Evolutionary conservation across 2,888 invertebrate genomes (phyloP).

Genomic region (Crepidodera aurea): DNA sequence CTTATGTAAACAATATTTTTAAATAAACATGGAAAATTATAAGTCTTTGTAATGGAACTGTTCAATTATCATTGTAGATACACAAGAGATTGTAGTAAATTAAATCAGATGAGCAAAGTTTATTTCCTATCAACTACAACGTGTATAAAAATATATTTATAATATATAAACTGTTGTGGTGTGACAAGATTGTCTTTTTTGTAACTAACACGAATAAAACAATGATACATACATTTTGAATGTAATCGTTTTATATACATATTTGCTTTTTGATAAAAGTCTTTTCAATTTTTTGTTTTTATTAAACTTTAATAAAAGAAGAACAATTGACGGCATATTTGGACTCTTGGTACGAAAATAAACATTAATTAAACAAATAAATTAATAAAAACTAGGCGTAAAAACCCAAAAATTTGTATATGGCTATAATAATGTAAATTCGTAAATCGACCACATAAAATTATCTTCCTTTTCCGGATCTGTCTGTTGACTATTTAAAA

Average conservation of each 20-base stretch:
- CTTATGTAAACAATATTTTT: neutral
- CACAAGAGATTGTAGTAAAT: no score
- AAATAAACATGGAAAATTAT: neutral
- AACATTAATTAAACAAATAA: neutral
- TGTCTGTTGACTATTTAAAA: no score
- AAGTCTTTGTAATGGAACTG: no score
- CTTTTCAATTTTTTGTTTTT: neutral
- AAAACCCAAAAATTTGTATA: no score
- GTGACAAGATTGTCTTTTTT: neutral
- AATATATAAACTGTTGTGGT: no score
- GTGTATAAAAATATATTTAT: no score
- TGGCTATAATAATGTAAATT: no score
- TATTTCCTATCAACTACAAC: neutral
- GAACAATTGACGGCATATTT: neutral
- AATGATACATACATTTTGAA: constrained; percentile 7
- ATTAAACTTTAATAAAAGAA: neutral
- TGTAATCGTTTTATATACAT: neutral
- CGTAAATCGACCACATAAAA: no score
- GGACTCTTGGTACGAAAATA: neutral
- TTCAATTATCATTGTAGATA: no score
- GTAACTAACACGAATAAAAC: constrained; percentile 8
- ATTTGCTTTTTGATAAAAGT: constrained; percentile 20
- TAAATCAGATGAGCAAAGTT: neutral
- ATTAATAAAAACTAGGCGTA: no score
- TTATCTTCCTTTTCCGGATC: no score